Evolutionary conservation across 1,140 invertebrate genomes (phyloP).

Genomic region (Mizuhopecten yessoensis): DNA sequence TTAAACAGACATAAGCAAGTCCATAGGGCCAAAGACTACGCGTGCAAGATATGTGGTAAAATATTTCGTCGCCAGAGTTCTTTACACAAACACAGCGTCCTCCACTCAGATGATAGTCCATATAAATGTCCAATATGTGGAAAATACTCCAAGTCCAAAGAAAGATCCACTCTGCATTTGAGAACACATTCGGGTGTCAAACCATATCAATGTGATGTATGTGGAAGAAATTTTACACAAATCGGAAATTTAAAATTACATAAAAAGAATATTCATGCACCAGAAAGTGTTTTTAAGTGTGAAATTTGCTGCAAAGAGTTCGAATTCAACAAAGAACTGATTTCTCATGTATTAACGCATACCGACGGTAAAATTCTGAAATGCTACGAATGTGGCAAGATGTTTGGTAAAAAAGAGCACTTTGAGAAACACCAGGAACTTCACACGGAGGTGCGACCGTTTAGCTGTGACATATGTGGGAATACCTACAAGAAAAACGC

Average conservation of each 20-base stretch:
- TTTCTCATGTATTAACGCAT: background rate
- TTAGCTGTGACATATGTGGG: background rate
- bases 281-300: background rate
- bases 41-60: background rate
- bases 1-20: background rate
- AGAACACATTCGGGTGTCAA: background rate
- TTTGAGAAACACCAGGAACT: background rate
- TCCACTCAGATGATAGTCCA: background rate
- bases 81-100: background rate
- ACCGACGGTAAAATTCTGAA: background rate
- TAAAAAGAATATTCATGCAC: slow-evolving; percentile 3
- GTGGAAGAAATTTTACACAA: background rate
- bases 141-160: background rate
- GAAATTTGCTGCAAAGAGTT: background rate
- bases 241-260: background rate
- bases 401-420: background rate
- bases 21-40: background rate
- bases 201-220: background rate
- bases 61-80: background rate
- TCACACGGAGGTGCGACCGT: background rate
- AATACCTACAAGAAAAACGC: background rate
- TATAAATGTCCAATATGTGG: background rate
- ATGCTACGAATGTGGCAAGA: background rate
- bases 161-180: background rate
- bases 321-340: background rate